Evolutionary conservation across 2,888 invertebrate genomes (phyloP).

Genomic region (Synergus laeviventris): DNA sequence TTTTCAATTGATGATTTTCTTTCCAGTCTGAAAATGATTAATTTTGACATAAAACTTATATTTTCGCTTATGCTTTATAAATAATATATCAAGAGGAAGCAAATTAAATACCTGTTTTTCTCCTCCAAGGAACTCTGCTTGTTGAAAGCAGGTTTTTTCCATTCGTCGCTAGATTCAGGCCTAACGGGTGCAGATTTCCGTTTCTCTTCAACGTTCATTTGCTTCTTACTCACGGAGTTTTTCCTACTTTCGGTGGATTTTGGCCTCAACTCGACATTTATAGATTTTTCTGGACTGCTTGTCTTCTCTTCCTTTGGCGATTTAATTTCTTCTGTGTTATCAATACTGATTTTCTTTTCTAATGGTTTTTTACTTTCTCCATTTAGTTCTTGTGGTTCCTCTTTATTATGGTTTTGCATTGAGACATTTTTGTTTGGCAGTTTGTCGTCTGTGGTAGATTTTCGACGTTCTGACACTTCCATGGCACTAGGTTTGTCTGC

Average conservation of each 20-base stretch:
- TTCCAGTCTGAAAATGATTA: constrained; percentile 43
- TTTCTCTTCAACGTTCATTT: constrained; percentile 67
- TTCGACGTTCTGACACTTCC: constrained; percentile 57
- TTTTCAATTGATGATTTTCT: constrained; percentile 52
- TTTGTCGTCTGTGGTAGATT: constrained; percentile 54
- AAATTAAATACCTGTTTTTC: constrained; percentile 61
- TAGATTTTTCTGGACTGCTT: constrained; percentile 53
- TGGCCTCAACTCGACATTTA: constrained; percentile 60
- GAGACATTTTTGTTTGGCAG: constrained; percentile 44
- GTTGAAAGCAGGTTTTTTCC: constrained; percentile 63
- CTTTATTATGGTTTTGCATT: constrained; percentile 53
- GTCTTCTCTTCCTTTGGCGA: constrained; percentile 46
- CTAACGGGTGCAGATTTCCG: constrained; percentile 71
- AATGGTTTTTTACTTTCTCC: constrained; percentile 54
- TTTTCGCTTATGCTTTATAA: not conserved
- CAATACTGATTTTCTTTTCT: constrained; percentile 48
- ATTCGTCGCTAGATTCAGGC: constrained; percentile 62
- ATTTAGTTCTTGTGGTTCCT: constrained; percentile 52
- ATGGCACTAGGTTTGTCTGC: constrained; percentile 57
- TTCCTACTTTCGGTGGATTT: constrained; percentile 62
- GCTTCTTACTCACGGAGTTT: constrained; percentile 51
- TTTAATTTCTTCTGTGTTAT: constrained; percentile 48
- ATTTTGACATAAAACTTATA: not conserved
- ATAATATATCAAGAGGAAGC: not conserved
- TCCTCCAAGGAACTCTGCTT: constrained; percentile 70